A percentile compares a stretch with the other conserved stretches of the same genome.
Conservation (phyloP, 2,113 vertebrate genomes). For the Megalops atlanticus region DNA sequence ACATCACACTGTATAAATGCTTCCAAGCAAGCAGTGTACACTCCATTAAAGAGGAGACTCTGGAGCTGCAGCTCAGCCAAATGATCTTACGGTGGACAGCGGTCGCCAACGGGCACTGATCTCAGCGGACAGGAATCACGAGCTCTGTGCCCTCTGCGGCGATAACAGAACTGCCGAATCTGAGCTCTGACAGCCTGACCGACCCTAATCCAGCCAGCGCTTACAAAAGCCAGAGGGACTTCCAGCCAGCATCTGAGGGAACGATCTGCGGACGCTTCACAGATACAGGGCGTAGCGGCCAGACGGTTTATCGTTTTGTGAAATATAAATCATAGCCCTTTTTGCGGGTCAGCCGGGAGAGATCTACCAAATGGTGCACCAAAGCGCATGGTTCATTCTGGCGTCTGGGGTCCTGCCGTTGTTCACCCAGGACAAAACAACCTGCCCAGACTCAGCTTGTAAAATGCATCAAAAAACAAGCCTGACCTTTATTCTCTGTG, state of each 20-base stretch:
- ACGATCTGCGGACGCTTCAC: background rate
- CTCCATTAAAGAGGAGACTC: too few relatives aligned
- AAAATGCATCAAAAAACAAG: background rate
- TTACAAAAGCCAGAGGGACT: conserved; percentile 65
- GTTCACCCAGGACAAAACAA: background rate
- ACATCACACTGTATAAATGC: too few relatives aligned
- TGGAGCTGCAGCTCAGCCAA: background rate
- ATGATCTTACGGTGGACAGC: conserved; percentile 9
- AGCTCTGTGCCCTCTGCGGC: conserved; percentile 63
- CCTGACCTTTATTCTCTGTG: background rate
- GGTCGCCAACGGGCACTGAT: conserved; percentile 49
- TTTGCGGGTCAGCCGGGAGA: background rate
- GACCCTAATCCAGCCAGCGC: conserved; percentile 73
- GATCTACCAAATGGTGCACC: background rate
- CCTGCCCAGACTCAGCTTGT: background rate
- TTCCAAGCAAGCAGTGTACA: too few relatives aligned
- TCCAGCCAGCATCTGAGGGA: conserved; percentile 56
- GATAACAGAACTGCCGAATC: conserved; percentile 64
- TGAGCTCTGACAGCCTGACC: conserved; percentile 73
- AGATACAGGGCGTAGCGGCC: conserved; percentile 1
- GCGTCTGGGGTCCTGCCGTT: background rate
- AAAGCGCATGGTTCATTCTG: background rate
- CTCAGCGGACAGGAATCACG: conserved; percentile 70
- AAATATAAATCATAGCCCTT: background rate
- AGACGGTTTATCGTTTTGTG: background rate